Conservation (phyloP, 2,797 vertebrate genomes). For the Natrix natrix region DNA sequence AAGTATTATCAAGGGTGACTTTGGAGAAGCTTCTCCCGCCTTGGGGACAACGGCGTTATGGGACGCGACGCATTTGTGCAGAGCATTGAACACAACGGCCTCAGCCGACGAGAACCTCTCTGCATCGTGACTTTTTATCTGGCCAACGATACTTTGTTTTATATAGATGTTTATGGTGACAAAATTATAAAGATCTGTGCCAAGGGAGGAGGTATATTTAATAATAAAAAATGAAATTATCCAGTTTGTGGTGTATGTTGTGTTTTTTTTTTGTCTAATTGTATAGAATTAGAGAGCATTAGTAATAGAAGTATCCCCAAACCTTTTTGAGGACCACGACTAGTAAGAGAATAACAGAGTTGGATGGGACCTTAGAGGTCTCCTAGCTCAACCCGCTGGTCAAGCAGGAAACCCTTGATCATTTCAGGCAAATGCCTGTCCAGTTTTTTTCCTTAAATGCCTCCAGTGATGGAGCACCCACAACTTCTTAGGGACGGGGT, state of each 20-base stretch:
- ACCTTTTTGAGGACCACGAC: background rate
- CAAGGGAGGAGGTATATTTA: conserved; percentile 79
- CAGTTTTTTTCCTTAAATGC: background rate
- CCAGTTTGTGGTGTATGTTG: background rate
- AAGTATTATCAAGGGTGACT: background rate
- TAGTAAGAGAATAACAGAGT: background rate
- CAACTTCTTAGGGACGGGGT: background rate
- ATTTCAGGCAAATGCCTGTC: background rate
- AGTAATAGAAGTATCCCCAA: background rate
- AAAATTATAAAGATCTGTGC: conserved; percentile 73
- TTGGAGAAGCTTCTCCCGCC: background rate
- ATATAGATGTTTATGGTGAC: conserved; percentile 69
- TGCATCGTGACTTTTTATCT: conserved; percentile 61
- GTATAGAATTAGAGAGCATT: background rate
- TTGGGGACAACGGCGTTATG: background rate
- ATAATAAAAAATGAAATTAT: conserved; percentile 65
- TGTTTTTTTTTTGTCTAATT: background rate
- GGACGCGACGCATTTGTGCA: fast-evolving
- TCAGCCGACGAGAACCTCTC: conserved; percentile 61
- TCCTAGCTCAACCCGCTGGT: background rate
- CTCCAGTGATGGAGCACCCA: background rate
- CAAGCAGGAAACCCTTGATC: background rate
- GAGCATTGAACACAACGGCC: conserved; percentile 3
- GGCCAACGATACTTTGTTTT: conserved; percentile 70
- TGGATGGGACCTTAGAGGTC: background rate